Conservation (phyloP, 2,113 vertebrate genomes). For the Amblyopsis rosae region DNA sequence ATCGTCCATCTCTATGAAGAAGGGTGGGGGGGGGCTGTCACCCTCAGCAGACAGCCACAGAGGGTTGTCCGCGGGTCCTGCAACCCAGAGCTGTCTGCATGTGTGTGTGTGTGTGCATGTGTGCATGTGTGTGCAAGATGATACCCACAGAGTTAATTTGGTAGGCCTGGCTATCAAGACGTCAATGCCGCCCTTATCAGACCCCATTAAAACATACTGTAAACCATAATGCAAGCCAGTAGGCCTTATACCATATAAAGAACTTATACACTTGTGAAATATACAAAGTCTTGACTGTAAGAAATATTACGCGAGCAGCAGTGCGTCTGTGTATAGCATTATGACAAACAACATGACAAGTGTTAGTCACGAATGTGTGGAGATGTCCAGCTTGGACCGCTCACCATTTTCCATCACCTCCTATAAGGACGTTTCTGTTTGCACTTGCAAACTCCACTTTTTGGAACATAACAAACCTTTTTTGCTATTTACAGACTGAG, state of each 20-base stretch:
- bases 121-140: not conserved
- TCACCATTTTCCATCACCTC: not conserved
- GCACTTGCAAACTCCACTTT: slow-evolving; percentile 29
- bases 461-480: slow-evolving; percentile 41
- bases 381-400: not conserved
- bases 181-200: no score
- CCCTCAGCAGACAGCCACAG: slow-evolving; percentile 39
- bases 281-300: no score
- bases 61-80: not conserved
- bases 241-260: no score
- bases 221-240: no score
- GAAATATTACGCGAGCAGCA: not conserved
- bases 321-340: not conserved
- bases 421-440: slow-evolving; percentile 28
- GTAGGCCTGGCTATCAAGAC: no score
- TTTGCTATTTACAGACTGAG: slow-evolving; percentile 51
- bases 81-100: not conserved
- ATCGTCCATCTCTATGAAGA: slow-evolving; percentile 25
- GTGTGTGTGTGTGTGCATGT: not conserved
- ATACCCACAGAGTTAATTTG: no score
- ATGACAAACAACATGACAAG: not conserved
- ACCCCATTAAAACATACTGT: no score
- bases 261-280: no score
- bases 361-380: not conserved
- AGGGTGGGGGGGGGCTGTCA: not conserved